These are phyloP conservation scores for Gibbula magus DNA, from an alignment of 2,888 invertebrate species.

Conservation along the genomic window DNA sequence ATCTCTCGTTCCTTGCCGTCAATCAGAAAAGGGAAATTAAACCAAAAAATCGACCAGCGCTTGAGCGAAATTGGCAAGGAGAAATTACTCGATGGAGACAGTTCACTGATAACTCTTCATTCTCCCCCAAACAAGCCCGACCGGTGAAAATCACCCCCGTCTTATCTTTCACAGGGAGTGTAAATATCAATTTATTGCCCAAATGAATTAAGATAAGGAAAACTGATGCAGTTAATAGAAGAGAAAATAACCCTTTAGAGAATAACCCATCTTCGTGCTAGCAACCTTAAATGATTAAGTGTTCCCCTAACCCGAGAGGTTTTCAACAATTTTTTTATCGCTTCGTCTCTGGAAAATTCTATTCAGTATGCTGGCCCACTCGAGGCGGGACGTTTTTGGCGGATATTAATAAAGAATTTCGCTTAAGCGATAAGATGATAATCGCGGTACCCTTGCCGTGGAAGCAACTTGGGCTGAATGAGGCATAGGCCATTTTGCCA, in stretches of 20 bases:
- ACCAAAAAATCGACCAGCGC: slow-evolving; percentile 8
- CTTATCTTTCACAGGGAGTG: slow-evolving; percentile 26
- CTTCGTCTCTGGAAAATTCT: neutral
- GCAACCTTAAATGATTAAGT: neutral
- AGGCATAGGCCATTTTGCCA: neutral
- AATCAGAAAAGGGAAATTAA: slow-evolving; percentile 8
- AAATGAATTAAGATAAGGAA: slow-evolving; percentile 33
- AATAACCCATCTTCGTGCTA: neutral
- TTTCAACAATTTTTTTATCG: neutral
- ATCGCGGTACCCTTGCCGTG: neutral
- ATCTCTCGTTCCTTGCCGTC: neutral
- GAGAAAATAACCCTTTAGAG: slow-evolving; percentile 2
- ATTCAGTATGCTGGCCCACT: neutral
- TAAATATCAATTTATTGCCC: slow-evolving; percentile 39
- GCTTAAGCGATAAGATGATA: slow-evolving; percentile 5
- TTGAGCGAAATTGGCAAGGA: slow-evolving; percentile 11
- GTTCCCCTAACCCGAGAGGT: neutral
- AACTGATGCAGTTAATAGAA: slow-evolving; percentile 5
- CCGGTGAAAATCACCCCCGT: slow-evolving; percentile 10
- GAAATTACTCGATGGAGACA: slow-evolving; percentile 8
- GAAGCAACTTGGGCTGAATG: neutral
- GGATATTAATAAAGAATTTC: slow-evolving; percentile 15
- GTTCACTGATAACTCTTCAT: neutral
- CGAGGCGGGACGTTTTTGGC: neutral
- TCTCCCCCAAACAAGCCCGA: neutral